Conservation (phyloP, 2,888 invertebrate genomes). For the Nineta flava region DNA sequence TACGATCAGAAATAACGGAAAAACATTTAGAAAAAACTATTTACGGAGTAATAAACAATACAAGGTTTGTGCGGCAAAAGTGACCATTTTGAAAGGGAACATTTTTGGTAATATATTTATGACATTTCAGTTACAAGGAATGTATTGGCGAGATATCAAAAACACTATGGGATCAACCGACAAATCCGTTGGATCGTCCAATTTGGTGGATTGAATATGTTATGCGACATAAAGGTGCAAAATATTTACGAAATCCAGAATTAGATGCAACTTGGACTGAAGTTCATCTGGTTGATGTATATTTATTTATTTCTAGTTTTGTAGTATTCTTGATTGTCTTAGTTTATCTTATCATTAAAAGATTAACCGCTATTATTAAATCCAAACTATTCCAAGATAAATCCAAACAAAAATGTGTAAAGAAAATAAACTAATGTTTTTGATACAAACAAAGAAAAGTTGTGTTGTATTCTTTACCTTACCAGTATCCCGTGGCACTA, state of each 20-base stretch:
- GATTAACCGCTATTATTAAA: neutral
- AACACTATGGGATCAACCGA: neutral
- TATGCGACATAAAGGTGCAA: conserved; percentile 1
- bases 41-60: neutral
- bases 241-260: neutral
- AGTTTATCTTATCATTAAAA: neutral
- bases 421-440: too few species aligned
- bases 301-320: neutral
- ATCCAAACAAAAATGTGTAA: too few species aligned
- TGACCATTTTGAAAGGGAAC: too few species aligned
- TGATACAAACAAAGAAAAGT: too few species aligned
- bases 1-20: conserved; percentile 15
- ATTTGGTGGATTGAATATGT: conserved; percentile 7
- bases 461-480: too few species aligned
- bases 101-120: too few species aligned
- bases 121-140: neutral
- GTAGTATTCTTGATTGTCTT: neutral
- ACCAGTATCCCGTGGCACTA: too few species aligned
- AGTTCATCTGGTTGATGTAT: conserved; percentile 2
- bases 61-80: neutral
- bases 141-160: neutral
- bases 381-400: neutral
- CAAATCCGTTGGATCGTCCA: neutral
- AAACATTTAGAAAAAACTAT: neutral
- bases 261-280: conserved; percentile 5